A percentile compares a stretch with the other conserved stretches of the same genome.
phyloP scores from a whole-genome alignment of 1,140 invertebrate genomes.

The Steinernema khuongi region DNA sequence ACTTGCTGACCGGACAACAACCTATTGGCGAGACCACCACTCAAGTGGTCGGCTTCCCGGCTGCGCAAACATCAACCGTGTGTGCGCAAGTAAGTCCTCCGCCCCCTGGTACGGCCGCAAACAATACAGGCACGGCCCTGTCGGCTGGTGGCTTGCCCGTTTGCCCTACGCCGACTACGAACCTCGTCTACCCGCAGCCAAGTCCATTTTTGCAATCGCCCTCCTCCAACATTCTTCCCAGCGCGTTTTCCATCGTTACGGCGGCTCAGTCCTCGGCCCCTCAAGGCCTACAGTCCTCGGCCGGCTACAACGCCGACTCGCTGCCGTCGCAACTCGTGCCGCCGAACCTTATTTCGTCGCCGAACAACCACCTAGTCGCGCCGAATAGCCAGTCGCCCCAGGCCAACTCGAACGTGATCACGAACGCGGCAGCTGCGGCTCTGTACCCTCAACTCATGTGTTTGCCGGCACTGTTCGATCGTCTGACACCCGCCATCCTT shows the following conservation, averaged over 20 bases:
- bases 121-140: constrained; percentile 14
- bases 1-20: constrained; percentile 12
- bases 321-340: constrained; percentile 1
- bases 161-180: neutral
- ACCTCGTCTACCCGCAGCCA: neutral
- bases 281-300: neutral
- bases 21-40: constrained; percentile 7
- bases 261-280: neutral
- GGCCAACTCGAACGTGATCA: neutral
- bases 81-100: constrained; percentile 12
- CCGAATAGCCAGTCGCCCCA: neutral
- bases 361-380: neutral
- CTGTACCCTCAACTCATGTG: constrained; percentile 43
- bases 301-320: neutral
- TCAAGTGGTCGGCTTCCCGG: constrained; percentile 16
- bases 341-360: neutral
- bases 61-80: neutral
- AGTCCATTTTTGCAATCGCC: constrained; percentile 16
- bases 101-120: constrained; percentile 13
- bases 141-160: constrained; percentile 16
- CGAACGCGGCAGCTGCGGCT: constrained; percentile 4
- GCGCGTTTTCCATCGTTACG: constrained; percentile 4
- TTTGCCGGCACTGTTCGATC: constrained; percentile 37
- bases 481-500: constrained; percentile 34
- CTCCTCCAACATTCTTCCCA: neutral